A percentile compares a stretch with the other conserved stretches of the same genome.
These are phyloP conservation scores for Otus sunia DNA, from an alignment of 2,113 vertebrate species.

Conservation along the genomic window DNA sequence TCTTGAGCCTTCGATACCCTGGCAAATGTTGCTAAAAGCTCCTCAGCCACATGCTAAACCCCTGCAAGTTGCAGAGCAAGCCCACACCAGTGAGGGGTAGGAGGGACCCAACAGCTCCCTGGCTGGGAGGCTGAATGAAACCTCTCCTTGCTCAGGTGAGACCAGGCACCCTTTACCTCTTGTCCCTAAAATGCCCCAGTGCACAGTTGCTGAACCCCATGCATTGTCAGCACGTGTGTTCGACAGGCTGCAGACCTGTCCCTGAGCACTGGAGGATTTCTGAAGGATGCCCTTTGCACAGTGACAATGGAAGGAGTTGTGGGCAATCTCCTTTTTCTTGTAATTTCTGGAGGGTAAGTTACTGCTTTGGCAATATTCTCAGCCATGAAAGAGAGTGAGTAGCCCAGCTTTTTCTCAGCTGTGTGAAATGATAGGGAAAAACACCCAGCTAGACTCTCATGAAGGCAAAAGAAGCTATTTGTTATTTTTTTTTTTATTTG, in stretches of 20 bases:
- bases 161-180: not conserved
- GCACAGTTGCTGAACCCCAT: not conserved
- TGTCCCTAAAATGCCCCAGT: not conserved
- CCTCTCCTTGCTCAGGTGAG: not conserved
- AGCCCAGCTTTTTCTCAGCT: not conserved
- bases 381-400: not conserved
- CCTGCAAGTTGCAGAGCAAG: not conserved
- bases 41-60: not conserved
- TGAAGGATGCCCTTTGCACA: not conserved
- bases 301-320: not conserved
- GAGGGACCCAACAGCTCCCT: not conserved
- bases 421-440: not conserved
- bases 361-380: not conserved
- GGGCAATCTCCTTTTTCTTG: not conserved
- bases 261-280: not conserved
- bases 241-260: not conserved
- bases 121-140: not conserved
- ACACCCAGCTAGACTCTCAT: not conserved
- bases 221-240: rapidly evolving
- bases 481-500: not conserved
- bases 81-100: rapidly evolving
- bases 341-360: not conserved
- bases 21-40: not conserved
- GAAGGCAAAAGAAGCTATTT: not conserved
- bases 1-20: rapidly evolving